phyloP scores from a whole-genome alignment of 2,888 invertebrate species.

The Eristalinus sepulchralis region DNA sequence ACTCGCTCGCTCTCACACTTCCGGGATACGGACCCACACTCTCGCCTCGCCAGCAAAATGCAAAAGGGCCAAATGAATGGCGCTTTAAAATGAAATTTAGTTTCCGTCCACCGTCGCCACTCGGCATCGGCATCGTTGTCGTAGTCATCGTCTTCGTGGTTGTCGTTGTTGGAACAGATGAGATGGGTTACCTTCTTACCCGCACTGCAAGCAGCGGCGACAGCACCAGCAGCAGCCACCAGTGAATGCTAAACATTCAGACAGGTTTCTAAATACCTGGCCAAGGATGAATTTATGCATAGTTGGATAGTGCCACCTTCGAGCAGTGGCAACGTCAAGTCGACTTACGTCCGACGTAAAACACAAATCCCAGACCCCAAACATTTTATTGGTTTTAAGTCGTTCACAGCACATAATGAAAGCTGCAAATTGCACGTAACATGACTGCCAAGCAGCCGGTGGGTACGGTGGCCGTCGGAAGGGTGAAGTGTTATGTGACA shows the following conservation, averaged over 20 bases:
- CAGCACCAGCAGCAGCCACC: slow-evolving; percentile 18
- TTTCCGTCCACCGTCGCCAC: slow-evolving; percentile 54
- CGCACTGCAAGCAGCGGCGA: not conserved
- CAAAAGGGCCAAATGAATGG: slow-evolving; percentile 68
- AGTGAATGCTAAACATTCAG: slow-evolving; percentile 66
- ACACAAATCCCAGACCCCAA: slow-evolving; percentile 65
- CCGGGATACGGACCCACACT: slow-evolving; percentile 22
- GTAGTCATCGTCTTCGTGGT: slow-evolving; percentile 8
- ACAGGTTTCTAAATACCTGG: slow-evolving; percentile 68
- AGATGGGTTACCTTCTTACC: slow-evolving; percentile 20
- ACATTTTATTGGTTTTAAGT: slow-evolving; percentile 70
- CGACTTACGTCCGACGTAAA: slow-evolving; percentile 66
- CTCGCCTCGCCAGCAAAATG: slow-evolving; percentile 32
- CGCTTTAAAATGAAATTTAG: slow-evolving; percentile 71
- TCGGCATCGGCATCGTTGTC: slow-evolving; percentile 9
- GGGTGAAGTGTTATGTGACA: slow-evolving; percentile 57
- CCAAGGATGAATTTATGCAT: slow-evolving; percentile 67
- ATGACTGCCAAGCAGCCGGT: not conserved
- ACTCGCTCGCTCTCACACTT: slow-evolving; percentile 16
- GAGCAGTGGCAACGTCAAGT: slow-evolving; percentile 52
- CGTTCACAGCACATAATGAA: slow-evolving; percentile 52
- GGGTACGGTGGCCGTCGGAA: not conserved
- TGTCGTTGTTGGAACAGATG: slow-evolving; percentile 23
- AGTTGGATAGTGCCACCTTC: slow-evolving; percentile 63
- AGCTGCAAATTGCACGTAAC: slow-evolving; percentile 48